A percentile compares a stretch with the other conserved stretches of the same genome.
phyloP scores from a whole-genome alignment of 1,140 invertebrate genomes.

The Pogonognathellus flavescens region DNA sequence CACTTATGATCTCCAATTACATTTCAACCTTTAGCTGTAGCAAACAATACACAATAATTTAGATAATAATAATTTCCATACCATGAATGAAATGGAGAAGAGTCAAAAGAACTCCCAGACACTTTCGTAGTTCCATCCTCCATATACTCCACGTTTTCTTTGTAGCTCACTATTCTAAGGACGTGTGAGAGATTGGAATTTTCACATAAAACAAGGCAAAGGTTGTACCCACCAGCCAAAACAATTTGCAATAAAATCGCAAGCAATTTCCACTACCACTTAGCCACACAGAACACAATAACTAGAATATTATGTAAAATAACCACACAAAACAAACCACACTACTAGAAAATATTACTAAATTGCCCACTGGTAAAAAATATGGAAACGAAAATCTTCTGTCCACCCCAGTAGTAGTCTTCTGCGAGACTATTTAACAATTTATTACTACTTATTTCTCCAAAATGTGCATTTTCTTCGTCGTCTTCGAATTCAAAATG shows the following conservation, averaged over 20 bases:
- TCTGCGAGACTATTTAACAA: too few relatives aligned
- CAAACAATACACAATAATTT: neutral
- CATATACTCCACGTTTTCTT: neutral
- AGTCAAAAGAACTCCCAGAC: slow-evolving; percentile 8
- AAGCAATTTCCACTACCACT: neutral
- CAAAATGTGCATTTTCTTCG: too few relatives aligned
- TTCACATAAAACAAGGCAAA: neutral
- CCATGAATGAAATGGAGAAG: slow-evolving; percentile 22
- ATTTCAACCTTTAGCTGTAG: neutral
- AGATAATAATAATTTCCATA: neutral
- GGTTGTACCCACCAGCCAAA: neutral
- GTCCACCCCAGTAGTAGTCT: too few relatives aligned
- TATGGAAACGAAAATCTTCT: too few relatives aligned
- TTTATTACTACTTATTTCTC: too few relatives aligned
- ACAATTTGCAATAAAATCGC: neutral
- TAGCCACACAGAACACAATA: neutral
- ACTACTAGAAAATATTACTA: too few relatives aligned
- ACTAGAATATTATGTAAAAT: neutral
- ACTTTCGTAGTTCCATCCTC: slow-evolving; percentile 10
- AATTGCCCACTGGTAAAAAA: too few relatives aligned
- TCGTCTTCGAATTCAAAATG: too few relatives aligned
- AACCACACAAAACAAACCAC: neutral
- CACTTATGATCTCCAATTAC: neutral
- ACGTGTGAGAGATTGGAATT: neutral
- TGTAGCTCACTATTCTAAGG: neutral